Evolutionary conservation across 2,797 vertebrate genomes (phyloP), one percentile per base, ranked within the genome.

Genomic region (Nothura maculosa): DNA sequence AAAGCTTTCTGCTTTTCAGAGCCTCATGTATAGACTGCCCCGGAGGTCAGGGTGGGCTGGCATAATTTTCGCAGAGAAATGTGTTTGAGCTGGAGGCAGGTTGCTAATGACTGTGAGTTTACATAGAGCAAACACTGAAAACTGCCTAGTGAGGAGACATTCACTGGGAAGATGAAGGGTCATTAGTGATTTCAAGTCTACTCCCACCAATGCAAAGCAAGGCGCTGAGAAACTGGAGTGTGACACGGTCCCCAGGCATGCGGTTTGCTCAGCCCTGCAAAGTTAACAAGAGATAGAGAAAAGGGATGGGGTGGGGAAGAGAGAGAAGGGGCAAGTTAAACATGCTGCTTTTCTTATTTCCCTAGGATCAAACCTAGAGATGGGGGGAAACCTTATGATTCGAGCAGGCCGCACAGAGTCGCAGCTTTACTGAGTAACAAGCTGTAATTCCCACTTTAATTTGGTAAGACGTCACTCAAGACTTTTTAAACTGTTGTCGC

Each of bases 181-280:
- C 0, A 0, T 54, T 61, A 0, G 28, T 15, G 34, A 76, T 88
- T 87, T 84, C 52, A 79, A 8, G 27, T 81, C 63, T 10, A 1
- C 18, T 69, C 62, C 28, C 67, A 84, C 9, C 85, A 63, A 14
- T 17, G 38, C 42, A 70, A 88, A 89, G 30, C 68, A 64, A 85
- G 38, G 17, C 20, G n/a, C 34, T 30, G 38, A 74, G 79, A 81
- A 78, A 54, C 28, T 30, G 0, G 42, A 7, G 3, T 5, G 21
- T 24, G 60, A 22, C 45, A 81, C 25, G 27, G 40, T n/a, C 14
- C 40, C 50, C n/a, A 4, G 52, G 2, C 18, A 43, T 60, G 34
- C 55, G 62, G 74, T 48, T 61, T 52, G 12, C 24, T 20, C 58
- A 76, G 30, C 54, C n/a, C 47, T 73, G 43, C 28, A 21, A 19